A percentile compares a stretch with the other conserved stretches of the same genome.
Conservation (phyloP, 1,140 invertebrate species). For the Aphaenogaster rudis region DNA sequence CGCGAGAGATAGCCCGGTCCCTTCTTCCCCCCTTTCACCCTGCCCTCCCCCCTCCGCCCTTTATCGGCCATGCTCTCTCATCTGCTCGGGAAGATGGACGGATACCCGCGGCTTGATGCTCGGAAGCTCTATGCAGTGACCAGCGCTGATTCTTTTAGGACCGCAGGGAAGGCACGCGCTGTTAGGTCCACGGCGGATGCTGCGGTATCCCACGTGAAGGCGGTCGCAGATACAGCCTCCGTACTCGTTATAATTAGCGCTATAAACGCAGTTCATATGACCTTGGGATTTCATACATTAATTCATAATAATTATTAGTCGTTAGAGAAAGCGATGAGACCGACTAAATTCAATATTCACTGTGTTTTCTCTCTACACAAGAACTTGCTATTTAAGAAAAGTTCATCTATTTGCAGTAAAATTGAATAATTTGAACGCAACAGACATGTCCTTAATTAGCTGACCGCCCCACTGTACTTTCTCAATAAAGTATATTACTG, state of each 20-base stretch:
- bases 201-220: not conserved
- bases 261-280: not conserved
- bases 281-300: not conserved
- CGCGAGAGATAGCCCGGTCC: slow-evolving; percentile 68
- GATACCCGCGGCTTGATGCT: slow-evolving; percentile 49
- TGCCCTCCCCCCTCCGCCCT: not conserved
- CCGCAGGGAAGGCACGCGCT: not conserved
- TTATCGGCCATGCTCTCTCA: slow-evolving; percentile 60
- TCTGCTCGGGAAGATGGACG: slow-evolving; percentile 69
- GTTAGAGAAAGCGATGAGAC: no score
- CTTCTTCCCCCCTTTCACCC: not conserved
- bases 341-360: no score
- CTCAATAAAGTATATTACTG: not conserved
- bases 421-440: no score
- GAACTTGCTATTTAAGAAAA: no score
- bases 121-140: slow-evolving; percentile 47
- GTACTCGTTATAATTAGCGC: not conserved
- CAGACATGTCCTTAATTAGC: no score
- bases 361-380: no score
- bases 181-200: not conserved
- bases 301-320: no score
- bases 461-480: no score
- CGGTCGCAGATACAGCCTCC: not conserved
- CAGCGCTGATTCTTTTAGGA: slow-evolving; percentile 35
- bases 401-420: no score